Percentiles rank a stretch among this genome's conserved stretches.
Conservation (phyloP, 2,888 invertebrate species). For the Trissonchulus latispiculum region DNA sequence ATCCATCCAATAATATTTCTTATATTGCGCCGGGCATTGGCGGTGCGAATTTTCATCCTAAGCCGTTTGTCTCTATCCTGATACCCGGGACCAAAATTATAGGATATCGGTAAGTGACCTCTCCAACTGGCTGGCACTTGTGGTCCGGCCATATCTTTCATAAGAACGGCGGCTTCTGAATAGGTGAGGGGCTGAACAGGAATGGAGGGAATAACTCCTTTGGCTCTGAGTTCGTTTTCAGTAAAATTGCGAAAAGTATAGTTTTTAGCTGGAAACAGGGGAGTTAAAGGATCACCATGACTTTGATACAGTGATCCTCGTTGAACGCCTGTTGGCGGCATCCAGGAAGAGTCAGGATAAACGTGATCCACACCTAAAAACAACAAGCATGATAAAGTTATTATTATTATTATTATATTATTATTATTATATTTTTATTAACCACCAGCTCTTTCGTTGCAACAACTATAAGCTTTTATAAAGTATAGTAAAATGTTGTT, state of each 20-base stretch:
- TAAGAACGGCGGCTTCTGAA: conserved; percentile 38
- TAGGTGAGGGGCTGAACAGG: conserved; percentile 43
- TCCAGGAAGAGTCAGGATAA: conserved; percentile 42
- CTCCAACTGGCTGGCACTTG: conserved; percentile 23
- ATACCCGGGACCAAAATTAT: conserved; percentile 26
- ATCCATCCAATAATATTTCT: conserved; percentile 20
- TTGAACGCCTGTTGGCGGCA: conserved; percentile 46
- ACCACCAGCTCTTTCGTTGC: too few relatives aligned
- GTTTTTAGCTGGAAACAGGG: conserved; percentile 45
- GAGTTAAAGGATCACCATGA: conserved; percentile 48
- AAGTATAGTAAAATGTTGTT: too few relatives aligned
- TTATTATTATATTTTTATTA: too few relatives aligned
- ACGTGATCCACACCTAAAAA: conserved; percentile 25
- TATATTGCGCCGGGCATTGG: background rate
- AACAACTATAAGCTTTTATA: too few relatives aligned
- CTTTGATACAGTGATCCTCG: conserved; percentile 42
- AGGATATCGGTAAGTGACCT: conserved; percentile 27
- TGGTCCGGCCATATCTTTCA: conserved; percentile 26
- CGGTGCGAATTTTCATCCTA: background rate
- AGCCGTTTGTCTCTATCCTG: background rate
- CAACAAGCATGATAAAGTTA: too few relatives aligned
- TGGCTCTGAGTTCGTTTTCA: background rate
- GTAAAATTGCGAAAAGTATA: background rate
- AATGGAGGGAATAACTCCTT: conserved; percentile 34
- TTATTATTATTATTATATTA: too few relatives aligned